Evolutionary conservation across 1,140 invertebrate species (phyloP), one percentile per base, ranked within the genome.

Genomic region (Gryon sp.): DNA sequence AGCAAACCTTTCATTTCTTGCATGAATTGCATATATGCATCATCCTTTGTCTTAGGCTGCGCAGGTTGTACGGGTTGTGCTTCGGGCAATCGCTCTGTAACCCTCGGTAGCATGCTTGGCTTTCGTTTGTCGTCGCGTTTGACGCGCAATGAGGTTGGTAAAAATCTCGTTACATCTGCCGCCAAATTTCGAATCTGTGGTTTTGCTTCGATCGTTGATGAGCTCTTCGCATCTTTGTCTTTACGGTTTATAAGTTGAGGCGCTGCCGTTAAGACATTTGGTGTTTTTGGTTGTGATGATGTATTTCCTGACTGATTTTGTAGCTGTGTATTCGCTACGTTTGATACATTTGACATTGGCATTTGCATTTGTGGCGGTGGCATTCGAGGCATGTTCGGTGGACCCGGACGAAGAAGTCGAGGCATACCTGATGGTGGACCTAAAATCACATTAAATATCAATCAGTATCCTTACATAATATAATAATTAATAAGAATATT

Each of bases 21-120:
- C 97, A 99, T 99, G 86, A 99, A 99, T 84, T 97, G 96, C 89
- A 97, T 94, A 82, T 99, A 99, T 24, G 97, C 98, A 85, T 99
- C 97, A 83, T 99, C 98, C 86, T 99, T 99, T 26, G 95, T 98
- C 28, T 91, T 89, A 1, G 86, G 76, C 53, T 90, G 89, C 6
- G 66, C 30, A 9, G 82, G 70, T 53, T 86, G 82, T 4, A 82
- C 55, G 1, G 86, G 83, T 22, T 89, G 88, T 12, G 88, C 81
- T 66, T 91, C 85, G 46, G 73, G 83, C 80, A 83, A 83, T 74
- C 82, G 85, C 81, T 85, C 89, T 5, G 59, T 75, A 45, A 83
- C 85, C 70, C 90, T 84, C 1, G 80, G 78, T 43, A 76, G 62
- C 66, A 22, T 86, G 19, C 73, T 84, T 0, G 78, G 52, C 69